Conservation (phyloP, 1,140 invertebrate species). For the Drosophila miranda region DNA sequence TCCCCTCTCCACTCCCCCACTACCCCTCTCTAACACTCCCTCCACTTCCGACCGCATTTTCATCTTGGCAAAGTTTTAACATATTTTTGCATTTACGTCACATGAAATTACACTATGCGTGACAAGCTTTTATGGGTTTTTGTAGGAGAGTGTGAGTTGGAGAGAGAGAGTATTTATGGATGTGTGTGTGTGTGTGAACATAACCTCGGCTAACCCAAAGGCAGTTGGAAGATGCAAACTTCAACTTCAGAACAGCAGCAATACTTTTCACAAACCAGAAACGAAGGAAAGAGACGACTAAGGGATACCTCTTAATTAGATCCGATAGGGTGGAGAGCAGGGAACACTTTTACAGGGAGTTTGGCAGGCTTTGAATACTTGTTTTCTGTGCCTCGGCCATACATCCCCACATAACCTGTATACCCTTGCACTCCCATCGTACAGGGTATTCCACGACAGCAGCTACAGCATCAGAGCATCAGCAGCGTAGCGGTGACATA, state of each 20-base stretch:
- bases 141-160: slow-evolving; percentile 21
- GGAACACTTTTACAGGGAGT: no score
- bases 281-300: no score
- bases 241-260: slow-evolving; percentile 58
- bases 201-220: slow-evolving; percentile 66
- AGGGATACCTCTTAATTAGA: no score
- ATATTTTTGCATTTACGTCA: slow-evolving; percentile 80
- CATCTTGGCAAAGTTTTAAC: slow-evolving; percentile 69
- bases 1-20: neutral
- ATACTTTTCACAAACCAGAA: neutral
- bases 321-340: no score
- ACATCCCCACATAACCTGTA: no score
- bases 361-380: no score
- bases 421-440: no score
- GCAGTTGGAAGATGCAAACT: slow-evolving; percentile 63
- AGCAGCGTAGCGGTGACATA: slow-evolving; percentile 58
- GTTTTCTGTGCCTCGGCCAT: no score
- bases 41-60: slow-evolving; percentile 30
- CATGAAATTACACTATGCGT: slow-evolving; percentile 76
- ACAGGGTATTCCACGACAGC: no score
- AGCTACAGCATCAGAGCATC: no score
- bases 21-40: no score
- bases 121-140: slow-evolving; percentile 69
- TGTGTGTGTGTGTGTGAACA: slow-evolving; percentile 35
- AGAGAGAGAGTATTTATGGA: slow-evolving; percentile 19